Evolutionary conservation across 2,888 invertebrate genomes (phyloP).

Genomic region (Aleiodes testaceus): DNA sequence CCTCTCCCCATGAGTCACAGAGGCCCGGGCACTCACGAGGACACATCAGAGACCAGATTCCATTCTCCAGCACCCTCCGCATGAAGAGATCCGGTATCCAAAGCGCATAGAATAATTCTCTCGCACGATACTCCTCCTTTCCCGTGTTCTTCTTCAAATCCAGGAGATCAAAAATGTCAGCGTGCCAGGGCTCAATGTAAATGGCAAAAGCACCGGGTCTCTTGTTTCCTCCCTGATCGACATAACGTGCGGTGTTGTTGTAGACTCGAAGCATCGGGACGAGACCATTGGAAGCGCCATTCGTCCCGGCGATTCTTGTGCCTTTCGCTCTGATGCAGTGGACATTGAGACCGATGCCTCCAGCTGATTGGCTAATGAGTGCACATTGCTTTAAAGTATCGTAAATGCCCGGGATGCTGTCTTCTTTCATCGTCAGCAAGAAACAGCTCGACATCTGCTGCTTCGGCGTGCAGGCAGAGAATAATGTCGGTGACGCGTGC

Average conservation of each 20-base stretch:
- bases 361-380: slow-evolving; percentile 96
- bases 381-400: slow-evolving; percentile 94
- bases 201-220: slow-evolving; percentile 98
- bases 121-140: slow-evolving; percentile 93
- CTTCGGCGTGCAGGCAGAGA: slow-evolving; percentile 92
- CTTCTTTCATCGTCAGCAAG: slow-evolving; percentile 93
- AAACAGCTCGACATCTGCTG: slow-evolving; percentile 98
- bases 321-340: slow-evolving; percentile 96
- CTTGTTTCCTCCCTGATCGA: slow-evolving; percentile 98
- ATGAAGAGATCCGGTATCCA: slow-evolving; percentile 99
- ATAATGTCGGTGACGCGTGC: slow-evolving; percentile 98
- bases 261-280: slow-evolving; percentile 97
- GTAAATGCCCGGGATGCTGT: slow-evolving; percentile 96
- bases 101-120: slow-evolving; percentile 96
- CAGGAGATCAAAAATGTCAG: slow-evolving; percentile 95
- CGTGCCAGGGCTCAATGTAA: slow-evolving; percentile 99
- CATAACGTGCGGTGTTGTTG: slow-evolving; percentile 96
- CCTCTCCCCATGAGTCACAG: slow-evolving; percentile 93
- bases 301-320: slow-evolving; percentile 93
- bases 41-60: slow-evolving; percentile 96
- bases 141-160: slow-evolving; percentile 92
- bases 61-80: slow-evolving; percentile 90
- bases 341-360: slow-evolving; percentile 97
- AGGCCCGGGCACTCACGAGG: slow-evolving; percentile 94
- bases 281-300: slow-evolving; percentile 95